These are phyloP conservation scores for Natator depressus DNA, from an alignment of 2,113 vertebrate genomes.

Conservation along the genomic window DNA sequence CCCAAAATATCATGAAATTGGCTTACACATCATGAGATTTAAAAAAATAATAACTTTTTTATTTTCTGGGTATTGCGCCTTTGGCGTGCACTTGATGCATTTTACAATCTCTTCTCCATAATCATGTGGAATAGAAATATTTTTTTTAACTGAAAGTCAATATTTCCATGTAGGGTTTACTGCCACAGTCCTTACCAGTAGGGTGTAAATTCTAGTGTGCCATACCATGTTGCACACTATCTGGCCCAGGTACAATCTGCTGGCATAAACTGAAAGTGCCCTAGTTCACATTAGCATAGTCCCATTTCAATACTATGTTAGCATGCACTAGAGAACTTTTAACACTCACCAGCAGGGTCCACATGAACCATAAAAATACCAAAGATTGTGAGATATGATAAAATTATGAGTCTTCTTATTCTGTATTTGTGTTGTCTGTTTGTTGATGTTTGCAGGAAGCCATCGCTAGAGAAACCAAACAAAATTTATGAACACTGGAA, in stretches of 20 bases:
- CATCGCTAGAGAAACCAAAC: neutral
- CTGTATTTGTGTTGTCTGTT: neutral
- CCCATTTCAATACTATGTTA: too few relatives aligned
- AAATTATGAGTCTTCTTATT: neutral
- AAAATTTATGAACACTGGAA: neutral
- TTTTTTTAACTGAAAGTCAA: neutral
- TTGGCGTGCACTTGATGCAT: neutral
- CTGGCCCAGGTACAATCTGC: too few relatives aligned
- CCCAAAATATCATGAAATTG: too few relatives aligned
- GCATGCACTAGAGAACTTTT: too few relatives aligned
- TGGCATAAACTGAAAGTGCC: too few relatives aligned
- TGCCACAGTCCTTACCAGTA: too few relatives aligned
- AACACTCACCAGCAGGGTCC: too few relatives aligned
- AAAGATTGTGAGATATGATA: neutral
- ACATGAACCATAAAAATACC: rapidly evolving
- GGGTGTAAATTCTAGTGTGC: too few relatives aligned
- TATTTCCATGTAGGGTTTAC: too few relatives aligned
- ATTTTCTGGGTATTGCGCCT: neutral
- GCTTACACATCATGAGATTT: neutral
- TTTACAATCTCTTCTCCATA: neutral
- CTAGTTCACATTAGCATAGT: too few relatives aligned
- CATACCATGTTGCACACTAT: too few relatives aligned
- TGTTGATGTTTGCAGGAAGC: neutral
- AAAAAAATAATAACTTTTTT: neutral
- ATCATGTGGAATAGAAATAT: neutral